Percentiles rank a stretch among this genome's conserved stretches.
Evolutionary conservation across 2,888 invertebrate species (phyloP).

Genomic region (Dynastes maya): DNA sequence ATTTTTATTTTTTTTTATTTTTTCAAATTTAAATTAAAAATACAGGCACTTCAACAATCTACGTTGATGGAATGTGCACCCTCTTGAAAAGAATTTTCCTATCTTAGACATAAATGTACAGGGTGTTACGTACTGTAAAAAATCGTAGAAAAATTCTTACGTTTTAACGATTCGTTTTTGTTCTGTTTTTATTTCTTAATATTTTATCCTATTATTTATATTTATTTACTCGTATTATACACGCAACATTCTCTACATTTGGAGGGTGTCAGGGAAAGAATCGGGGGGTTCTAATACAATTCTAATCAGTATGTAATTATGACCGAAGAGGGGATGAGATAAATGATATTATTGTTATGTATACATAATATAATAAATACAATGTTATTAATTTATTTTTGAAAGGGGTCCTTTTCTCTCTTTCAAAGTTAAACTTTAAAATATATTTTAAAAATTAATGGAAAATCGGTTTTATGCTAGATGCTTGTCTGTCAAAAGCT

Average conservation of each 20-base stretch:
- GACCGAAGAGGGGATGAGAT: too few species aligned
- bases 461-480: too few species aligned
- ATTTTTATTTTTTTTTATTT: conserved; percentile 27
- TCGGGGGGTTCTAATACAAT: too few species aligned
- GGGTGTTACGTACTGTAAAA: conserved; percentile 25
- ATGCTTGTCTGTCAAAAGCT: too few species aligned
- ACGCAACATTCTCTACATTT: conserved; percentile 3
- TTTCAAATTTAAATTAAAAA: conserved; percentile 36
- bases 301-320: too few species aligned
- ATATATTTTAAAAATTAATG: too few species aligned
- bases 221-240: not conserved
- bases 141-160: conserved; percentile 47
- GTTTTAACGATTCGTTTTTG: conserved; percentile 1
- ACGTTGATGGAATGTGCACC: conserved; percentile 44
- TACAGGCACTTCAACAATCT: conserved; percentile 49
- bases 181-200: not conserved
- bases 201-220: not conserved
- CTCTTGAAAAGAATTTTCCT: not conserved
- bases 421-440: too few species aligned
- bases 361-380: too few species aligned
- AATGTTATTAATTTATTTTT: too few species aligned
- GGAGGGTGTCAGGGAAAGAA: not conserved
- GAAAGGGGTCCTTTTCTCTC: too few species aligned
- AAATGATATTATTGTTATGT: too few species aligned
- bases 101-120: not conserved